Percentiles rank a stretch among this genome's conserved stretches.
These are phyloP conservation scores for Drosophila affinis DNA, from an alignment of 2,888 invertebrate species.

Conservation along the genomic window DNA sequence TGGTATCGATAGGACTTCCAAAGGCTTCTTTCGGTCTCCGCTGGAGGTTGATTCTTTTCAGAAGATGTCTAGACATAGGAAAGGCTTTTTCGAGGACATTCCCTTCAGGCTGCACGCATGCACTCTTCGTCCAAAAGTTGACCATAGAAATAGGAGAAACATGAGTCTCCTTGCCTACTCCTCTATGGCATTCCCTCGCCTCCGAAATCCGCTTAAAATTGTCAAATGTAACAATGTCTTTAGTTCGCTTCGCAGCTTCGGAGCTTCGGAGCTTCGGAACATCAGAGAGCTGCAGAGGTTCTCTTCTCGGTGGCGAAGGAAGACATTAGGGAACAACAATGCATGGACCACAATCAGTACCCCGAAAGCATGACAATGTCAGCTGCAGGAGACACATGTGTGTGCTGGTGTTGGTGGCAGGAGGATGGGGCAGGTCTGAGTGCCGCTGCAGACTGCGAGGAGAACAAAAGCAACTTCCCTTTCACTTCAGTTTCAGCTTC, in stretches of 20 bases:
- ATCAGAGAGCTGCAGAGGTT: neutral
- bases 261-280: no score
- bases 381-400: conserved; percentile 23
- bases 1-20: neutral
- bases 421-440: neutral
- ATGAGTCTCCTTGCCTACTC: neutral
- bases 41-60: no score
- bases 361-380: conserved; percentile 35
- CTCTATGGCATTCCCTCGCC: neutral
- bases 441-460: conserved; percentile 15
- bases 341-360: conserved; percentile 26
- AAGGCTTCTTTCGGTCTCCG: neutral
- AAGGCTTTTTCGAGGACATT: neutral
- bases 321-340: conserved; percentile 44
- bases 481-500: conserved; percentile 15
- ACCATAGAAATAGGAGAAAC: conserved; percentile 1
- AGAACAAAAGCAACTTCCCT: conserved; percentile 38
- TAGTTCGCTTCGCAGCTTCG: neutral
- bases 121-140: neutral
- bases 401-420: conserved; percentile 7
- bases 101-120: neutral
- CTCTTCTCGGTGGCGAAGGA: conserved; percentile 2
- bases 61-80: neutral
- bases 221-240: conserved; percentile 40
- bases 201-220: conserved; percentile 43